These are phyloP conservation scores for Uria lomvia DNA, from an alignment of 2,113 vertebrate genomes.

Conservation along the genomic window DNA sequence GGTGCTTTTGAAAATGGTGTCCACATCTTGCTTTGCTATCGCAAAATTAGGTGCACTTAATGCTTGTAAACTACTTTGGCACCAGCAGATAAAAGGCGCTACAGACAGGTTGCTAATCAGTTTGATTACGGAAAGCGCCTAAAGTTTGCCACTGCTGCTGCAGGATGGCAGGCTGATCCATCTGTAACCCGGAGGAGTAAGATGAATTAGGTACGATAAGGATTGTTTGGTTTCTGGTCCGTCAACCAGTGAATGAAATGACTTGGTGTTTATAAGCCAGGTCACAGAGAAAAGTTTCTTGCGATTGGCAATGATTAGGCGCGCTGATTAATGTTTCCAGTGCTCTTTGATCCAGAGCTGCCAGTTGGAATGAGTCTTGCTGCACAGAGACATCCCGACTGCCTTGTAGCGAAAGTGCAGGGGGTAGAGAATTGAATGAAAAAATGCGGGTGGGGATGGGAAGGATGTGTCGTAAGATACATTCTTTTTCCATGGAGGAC, in stretches of 20 bases:
- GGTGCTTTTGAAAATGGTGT: not conserved
- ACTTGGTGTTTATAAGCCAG: constrained; percentile 29
- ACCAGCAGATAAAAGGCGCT: constrained; percentile 27
- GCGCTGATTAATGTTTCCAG: constrained; percentile 46
- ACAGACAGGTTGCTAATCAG: constrained; percentile 39
- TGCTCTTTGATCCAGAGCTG: constrained; percentile 60
- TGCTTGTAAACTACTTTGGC: constrained; percentile 21
- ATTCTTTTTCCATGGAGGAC: not conserved
- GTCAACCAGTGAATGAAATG: constrained; percentile 51
- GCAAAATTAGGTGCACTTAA: not conserved
- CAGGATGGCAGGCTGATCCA: constrained; percentile 23
- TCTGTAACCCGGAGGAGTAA: not conserved
- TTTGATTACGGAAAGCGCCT: constrained; percentile 43
- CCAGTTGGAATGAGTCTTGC: constrained; percentile 46
- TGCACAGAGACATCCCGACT: not conserved
- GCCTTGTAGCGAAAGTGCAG: not conserved
- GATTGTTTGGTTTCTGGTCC: constrained; percentile 53
- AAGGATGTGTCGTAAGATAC: not conserved
- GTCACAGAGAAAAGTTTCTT: constrained; percentile 50
- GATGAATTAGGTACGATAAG: constrained; percentile 45
- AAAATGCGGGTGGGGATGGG: not conserved
- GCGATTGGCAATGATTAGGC: constrained; percentile 40
- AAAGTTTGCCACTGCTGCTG: constrained; percentile 23
- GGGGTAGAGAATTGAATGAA: not conserved
- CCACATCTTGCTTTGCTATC: not conserved